A percentile compares a stretch with the other conserved stretches of the same genome.
Conservation (phyloP, 2,113 vertebrate species). For the Ptilonorhynchus violaceus region DNA sequence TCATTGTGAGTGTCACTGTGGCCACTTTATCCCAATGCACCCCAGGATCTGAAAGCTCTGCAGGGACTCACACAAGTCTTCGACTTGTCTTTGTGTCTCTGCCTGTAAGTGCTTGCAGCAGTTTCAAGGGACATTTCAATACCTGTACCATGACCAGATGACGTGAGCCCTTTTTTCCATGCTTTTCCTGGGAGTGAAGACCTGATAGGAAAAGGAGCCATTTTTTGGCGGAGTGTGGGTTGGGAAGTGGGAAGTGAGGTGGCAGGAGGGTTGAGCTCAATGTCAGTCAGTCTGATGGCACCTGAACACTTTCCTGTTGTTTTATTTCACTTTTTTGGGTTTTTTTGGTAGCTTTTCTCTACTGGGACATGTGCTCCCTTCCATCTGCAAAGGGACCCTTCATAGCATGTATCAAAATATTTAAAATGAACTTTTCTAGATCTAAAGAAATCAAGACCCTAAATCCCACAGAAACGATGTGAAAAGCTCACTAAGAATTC, state of each 20-base stretch:
- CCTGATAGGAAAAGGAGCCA: not conserved
- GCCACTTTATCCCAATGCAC: not conserved
- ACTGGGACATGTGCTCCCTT: not conserved
- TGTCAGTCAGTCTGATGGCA: not conserved
- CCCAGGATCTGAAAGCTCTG: not conserved
- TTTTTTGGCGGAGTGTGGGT: no score
- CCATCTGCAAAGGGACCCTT: not conserved
- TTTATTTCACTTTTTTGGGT: not conserved
- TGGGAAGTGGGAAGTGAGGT: not conserved
- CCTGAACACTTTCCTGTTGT: not conserved
- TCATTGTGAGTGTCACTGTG: not conserved
- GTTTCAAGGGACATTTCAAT: not conserved
- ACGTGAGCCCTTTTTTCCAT: not conserved
- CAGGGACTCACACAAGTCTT: not conserved
- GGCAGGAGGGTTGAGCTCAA: not conserved
- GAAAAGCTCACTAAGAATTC: not conserved
- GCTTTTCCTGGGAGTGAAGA: not conserved
- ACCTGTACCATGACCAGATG: not conserved
- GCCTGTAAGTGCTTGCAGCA: not conserved
- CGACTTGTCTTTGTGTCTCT: not conserved
- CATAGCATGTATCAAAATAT: not conserved
- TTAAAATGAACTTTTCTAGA: not conserved
- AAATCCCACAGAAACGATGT: not conserved
- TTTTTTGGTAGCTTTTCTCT: not conserved
- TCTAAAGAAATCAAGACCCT: not conserved